These are phyloP conservation scores for Tridacna gigas DNA, from an alignment of 2,888 invertebrate species.

Conservation along the genomic window DNA sequence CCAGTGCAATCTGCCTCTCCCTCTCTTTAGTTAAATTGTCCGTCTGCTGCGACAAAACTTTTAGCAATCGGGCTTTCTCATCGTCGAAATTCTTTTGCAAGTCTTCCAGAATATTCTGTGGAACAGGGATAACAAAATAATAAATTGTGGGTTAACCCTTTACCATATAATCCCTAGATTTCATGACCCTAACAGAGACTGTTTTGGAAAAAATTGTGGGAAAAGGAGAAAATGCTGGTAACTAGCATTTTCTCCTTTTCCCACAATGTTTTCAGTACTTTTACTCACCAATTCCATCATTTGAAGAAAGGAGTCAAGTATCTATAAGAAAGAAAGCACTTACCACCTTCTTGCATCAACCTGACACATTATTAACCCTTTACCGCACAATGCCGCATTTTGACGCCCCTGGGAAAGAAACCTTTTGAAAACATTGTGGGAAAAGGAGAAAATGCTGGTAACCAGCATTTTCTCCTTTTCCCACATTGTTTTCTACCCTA, in stretches of 20 bases:
- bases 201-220: background rate
- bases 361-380: too few species aligned
- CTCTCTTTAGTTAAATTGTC: constrained; percentile 70
- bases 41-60: constrained; percentile 68
- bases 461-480: too few species aligned
- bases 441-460: too few species aligned
- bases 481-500: too few species aligned
- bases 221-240: background rate
- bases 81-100: constrained; percentile 77
- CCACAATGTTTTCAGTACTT: background rate
- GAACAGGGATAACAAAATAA: background rate
- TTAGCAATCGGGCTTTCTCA: constrained; percentile 76
- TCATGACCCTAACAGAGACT: background rate
- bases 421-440: too few species aligned
- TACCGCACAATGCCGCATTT: too few species aligned
- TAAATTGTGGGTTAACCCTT: background rate
- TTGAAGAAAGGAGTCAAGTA: too few species aligned
- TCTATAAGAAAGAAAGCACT: too few species aligned
- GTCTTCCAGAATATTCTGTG: constrained; percentile 78
- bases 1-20: constrained; percentile 74
- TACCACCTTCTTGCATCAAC: too few species aligned
- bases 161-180: background rate
- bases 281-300: background rate
- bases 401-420: too few species aligned
- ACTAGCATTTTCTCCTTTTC: background rate